phyloP scores from a whole-genome alignment of 2,888 invertebrate genomes.

The Penaeus monodon region DNA sequence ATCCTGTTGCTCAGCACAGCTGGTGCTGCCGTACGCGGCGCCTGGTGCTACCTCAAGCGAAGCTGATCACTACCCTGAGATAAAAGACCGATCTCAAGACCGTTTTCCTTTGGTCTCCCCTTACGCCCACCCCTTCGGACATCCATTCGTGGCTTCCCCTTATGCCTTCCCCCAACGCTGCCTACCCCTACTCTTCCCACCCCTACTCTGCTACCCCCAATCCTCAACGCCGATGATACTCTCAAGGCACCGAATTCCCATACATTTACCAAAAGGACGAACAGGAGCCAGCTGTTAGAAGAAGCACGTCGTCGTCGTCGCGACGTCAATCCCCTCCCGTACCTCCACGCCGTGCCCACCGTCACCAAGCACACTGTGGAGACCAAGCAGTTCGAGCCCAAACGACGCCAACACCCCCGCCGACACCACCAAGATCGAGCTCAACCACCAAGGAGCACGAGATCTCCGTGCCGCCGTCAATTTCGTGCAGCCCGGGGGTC shows the following conservation, averaged over 20 bases:
- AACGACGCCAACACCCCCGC: constrained; percentile 31
- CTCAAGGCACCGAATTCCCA: no score
- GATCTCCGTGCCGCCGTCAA: constrained; percentile 11
- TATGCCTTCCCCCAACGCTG: no score
- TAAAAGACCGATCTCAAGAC: constrained; percentile 15
- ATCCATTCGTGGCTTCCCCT: no score
- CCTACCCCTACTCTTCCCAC: no score
- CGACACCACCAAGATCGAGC: constrained; percentile 26
- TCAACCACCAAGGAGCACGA: constrained; percentile 25
- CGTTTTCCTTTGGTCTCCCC: constrained; percentile 19
- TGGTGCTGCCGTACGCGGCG: no score
- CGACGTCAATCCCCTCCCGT: background rate
- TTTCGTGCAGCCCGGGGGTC: background rate
- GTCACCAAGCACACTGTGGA: background rate
- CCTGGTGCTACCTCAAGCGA: constrained; percentile 26
- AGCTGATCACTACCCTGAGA: constrained; percentile 17
- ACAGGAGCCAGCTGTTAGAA: background rate
- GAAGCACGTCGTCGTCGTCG: background rate
- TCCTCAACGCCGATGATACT: background rate
- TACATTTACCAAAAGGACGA: no score
- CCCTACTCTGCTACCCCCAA: background rate
- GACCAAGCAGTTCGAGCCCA: background rate
- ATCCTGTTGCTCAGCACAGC: no score
- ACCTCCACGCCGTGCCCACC: constrained; percentile 8
- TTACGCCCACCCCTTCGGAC: no score